These are phyloP conservation scores for Apeira syringaria DNA, from an alignment of 2,888 invertebrate genomes.

Conservation along the genomic window DNA sequence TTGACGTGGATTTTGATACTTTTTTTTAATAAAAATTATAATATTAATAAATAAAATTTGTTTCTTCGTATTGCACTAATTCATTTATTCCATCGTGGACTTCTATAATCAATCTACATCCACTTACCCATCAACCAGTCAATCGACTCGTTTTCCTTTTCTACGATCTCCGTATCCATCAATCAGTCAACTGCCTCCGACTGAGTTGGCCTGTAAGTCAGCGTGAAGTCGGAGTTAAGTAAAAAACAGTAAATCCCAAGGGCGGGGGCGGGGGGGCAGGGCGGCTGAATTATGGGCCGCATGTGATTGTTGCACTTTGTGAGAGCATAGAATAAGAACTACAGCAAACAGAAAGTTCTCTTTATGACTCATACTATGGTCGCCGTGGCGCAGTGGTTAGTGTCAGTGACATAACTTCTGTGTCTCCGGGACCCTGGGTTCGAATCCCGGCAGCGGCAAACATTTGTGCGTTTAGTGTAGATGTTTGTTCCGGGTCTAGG, in stretches of 20 bases:
- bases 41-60: too few species aligned
- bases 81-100: too few species aligned
- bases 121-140: neutral
- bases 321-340: slow-evolving; percentile 34
- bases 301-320: slow-evolving; percentile 47
- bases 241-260: slow-evolving; percentile 50
- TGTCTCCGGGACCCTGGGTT: too few species aligned
- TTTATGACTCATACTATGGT: too few species aligned
- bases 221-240: slow-evolving; percentile 49
- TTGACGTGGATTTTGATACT: too few species aligned
- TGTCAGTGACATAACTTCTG: too few species aligned
- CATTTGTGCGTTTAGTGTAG: too few species aligned
- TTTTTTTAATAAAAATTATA: too few species aligned
- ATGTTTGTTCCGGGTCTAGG: too few species aligned
- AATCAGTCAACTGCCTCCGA: slow-evolving; percentile 27
- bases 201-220: slow-evolving; percentile 40
- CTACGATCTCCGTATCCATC: slow-evolving; percentile 20
- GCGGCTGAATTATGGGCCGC: slow-evolving; percentile 53
- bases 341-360: neutral
- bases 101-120: neutral
- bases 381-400: too few species aligned
- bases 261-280: slow-evolving; percentile 23
- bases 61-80: too few species aligned
- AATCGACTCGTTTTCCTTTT: neutral
- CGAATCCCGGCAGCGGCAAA: too few species aligned